Evolutionary conservation across 2,888 invertebrate genomes (phyloP).

Genomic region (Rhingia campestris): DNA sequence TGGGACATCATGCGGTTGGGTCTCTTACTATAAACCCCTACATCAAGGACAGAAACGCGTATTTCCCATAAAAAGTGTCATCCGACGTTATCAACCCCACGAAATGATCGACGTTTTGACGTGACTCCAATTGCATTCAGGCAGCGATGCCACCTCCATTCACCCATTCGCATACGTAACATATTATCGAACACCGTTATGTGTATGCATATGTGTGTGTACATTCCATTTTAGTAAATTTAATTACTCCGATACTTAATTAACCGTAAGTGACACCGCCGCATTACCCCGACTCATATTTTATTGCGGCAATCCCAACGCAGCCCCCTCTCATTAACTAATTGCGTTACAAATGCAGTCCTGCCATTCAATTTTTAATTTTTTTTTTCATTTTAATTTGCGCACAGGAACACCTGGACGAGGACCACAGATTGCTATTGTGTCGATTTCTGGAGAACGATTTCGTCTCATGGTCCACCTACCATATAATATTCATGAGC

Average conservation of each 20-base stretch:
- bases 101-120: too few relatives aligned
- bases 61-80: too few relatives aligned
- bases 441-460: constrained; percentile 85
- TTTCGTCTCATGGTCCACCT: constrained; percentile 81
- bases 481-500: constrained; percentile 91
- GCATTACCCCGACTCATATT: constrained; percentile 49
- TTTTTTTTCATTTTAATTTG: constrained; percentile 17
- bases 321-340: constrained; percentile 52
- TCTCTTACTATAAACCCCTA: too few relatives aligned
- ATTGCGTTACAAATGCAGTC: constrained; percentile 51
- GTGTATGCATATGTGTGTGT: neutral
- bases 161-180: constrained; percentile 16
- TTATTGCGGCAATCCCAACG: constrained; percentile 28
- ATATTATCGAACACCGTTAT: neutral
- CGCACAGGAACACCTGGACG: constrained; percentile 83
- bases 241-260: constrained; percentile 43
- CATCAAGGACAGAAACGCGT: too few relatives aligned
- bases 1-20: too few relatives aligned
- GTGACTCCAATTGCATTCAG: neutral
- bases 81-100: too few relatives aligned
- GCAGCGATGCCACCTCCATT: neutral
- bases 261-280: constrained; percentile 17
- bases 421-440: constrained; percentile 75
- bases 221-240: constrained; percentile 29
- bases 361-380: constrained; percentile 21